A percentile compares a stretch with the other conserved stretches of the same genome.
phyloP scores from a whole-genome alignment of 2,113 vertebrate species.

The Ciconia maguari region DNA sequence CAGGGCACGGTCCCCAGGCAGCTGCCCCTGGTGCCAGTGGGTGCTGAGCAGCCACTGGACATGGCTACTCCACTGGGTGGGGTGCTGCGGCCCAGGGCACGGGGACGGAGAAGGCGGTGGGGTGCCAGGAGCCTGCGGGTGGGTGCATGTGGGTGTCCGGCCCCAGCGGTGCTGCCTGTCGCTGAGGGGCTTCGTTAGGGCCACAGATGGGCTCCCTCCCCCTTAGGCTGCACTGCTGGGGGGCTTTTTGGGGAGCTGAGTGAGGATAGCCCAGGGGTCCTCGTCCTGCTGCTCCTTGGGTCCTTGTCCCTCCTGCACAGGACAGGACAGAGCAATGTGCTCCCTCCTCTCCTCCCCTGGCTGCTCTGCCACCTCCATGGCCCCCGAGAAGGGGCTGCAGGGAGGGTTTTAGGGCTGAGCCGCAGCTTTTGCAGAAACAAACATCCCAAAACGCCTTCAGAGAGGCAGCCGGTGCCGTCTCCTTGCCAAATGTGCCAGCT shows the following conservation, averaged over 20 bases:
- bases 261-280: background rate
- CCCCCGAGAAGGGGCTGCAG: background rate
- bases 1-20: background rate
- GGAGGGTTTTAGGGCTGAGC: background rate
- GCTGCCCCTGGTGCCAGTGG: background rate
- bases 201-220: background rate
- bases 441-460: background rate
- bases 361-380: background rate
- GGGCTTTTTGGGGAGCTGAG: background rate
- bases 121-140: background rate
- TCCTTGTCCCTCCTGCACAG: background rate
- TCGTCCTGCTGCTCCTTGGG: too few species aligned
- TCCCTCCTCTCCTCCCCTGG: background rate
- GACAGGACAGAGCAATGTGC: accelerated
- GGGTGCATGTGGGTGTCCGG: accelerated
- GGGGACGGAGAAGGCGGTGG: background rate
- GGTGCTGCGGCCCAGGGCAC: background rate
- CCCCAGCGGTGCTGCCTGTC: background rate
- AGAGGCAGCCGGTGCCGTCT: constrained; percentile 29
- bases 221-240: accelerated
- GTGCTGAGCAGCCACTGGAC: background rate
- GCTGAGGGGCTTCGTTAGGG: accelerated
- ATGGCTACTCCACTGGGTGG: background rate
- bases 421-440: background rate
- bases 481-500: constrained; percentile 51